These are phyloP conservation scores for Notothenia coriiceps DNA, from an alignment of 2,113 vertebrate species.

Conservation along the genomic window DNA sequence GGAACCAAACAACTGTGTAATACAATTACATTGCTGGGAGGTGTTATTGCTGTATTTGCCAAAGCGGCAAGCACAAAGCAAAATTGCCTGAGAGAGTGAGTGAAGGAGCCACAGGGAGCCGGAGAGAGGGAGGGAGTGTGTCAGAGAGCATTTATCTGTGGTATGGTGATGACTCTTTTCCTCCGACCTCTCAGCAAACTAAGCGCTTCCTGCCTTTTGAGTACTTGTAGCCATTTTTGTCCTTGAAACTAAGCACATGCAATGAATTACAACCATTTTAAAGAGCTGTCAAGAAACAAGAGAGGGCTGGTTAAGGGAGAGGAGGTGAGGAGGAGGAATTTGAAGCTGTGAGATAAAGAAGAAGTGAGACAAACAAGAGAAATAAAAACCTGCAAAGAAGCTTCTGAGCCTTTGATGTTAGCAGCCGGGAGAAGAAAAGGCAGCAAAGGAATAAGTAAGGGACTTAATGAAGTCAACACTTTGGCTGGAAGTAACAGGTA, in stretches of 20 bases:
- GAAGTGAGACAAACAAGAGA: conserved; percentile 33
- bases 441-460: background rate
- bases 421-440: conserved; percentile 21
- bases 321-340: conserved; percentile 59
- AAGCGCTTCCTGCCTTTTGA: conserved; percentile 75
- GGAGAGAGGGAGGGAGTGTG: conserved; percentile 58
- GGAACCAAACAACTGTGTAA: conserved; percentile 15
- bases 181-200: conserved; percentile 71
- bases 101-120: conserved; percentile 58
- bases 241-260: conserved; percentile 60
- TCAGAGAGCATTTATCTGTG: conserved; percentile 74
- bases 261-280: conserved; percentile 68
- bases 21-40: conserved; percentile 31
- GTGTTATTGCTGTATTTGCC: conserved; percentile 26
- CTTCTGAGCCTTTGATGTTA: conserved; percentile 58
- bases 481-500: conserved; percentile 7
- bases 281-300: conserved; percentile 67
- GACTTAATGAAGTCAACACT: conserved; percentile 4
- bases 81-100: conserved; percentile 29
- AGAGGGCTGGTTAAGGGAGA: conserved; percentile 44
- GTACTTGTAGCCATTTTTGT: conserved; percentile 63
- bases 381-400: conserved; percentile 42
- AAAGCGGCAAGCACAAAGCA: conserved; percentile 33
- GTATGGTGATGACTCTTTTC: conserved; percentile 80
- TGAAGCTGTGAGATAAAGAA: conserved; percentile 36